These are phyloP conservation scores for Orcinus orca DNA, from an alignment of 2,113 vertebrate genomes.

Conservation along the genomic window DNA sequence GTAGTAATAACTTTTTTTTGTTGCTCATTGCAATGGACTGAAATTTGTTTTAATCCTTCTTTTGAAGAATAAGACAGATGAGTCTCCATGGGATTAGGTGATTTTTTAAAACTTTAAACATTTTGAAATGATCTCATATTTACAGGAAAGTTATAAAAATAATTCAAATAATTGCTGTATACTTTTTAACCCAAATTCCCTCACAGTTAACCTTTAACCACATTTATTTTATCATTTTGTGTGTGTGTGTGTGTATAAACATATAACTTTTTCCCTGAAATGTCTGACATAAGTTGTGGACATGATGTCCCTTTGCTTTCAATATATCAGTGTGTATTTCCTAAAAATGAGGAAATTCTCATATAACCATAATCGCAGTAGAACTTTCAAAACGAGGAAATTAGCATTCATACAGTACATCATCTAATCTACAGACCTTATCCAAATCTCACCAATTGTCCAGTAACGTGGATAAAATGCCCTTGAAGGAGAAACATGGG, in stretches of 20 bases:
- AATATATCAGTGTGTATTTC: neutral
- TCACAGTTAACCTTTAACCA: neutral
- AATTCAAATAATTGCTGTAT: neutral
- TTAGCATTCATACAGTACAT: neutral
- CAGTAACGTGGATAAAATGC: neutral
- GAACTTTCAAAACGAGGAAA: neutral
- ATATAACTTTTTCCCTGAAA: neutral
- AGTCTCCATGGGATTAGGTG: neutral
- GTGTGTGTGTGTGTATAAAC: neutral
- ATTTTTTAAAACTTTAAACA: neutral
- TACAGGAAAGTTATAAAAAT: neutral
- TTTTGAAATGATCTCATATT: neutral
- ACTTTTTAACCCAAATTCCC: neutral
- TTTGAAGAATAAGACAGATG: slow-evolving; percentile 1
- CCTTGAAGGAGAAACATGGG: neutral
- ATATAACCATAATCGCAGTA: neutral
- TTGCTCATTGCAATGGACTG: neutral
- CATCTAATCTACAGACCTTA: neutral
- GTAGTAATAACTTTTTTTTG: neutral
- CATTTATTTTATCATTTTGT: neutral
- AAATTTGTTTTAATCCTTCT: neutral
- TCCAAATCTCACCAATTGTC: neutral
- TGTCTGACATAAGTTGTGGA: neutral
- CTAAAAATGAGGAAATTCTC: neutral
- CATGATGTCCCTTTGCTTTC: neutral